Percentiles rank a stretch among this genome's conserved stretches.
Evolutionary conservation across 2,888 invertebrate genomes (phyloP).

Genomic region (Cecidostiba fungosa): DNA sequence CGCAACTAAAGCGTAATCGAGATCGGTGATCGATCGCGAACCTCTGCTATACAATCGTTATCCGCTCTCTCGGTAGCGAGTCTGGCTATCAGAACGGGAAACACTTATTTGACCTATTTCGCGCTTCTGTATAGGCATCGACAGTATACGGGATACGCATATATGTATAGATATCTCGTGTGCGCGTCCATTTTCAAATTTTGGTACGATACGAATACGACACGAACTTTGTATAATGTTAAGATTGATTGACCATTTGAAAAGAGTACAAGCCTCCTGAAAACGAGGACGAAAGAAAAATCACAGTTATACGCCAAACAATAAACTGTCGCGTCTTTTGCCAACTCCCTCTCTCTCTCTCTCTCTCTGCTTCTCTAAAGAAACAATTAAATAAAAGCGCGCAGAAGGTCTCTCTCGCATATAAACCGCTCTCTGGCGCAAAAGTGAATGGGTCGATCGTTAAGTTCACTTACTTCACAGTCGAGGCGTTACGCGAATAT

Average conservation of each 20-base stretch:
- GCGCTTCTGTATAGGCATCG: neutral
- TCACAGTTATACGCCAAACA: conserved; percentile 9
- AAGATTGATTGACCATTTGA: neutral
- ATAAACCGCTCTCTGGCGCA: conserved; percentile 8
- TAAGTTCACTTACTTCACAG: conserved; percentile 51
- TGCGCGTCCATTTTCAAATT: neutral
- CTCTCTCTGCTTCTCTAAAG: conserved; percentile 12
- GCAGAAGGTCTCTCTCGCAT: neutral
- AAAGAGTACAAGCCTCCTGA: neutral
- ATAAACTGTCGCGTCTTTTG: neutral
- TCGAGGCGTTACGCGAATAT: conserved; percentile 25
- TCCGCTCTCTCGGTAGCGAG: conserved; percentile 9
- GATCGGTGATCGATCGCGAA: conserved; percentile 55
- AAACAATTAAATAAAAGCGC: conserved; percentile 57
- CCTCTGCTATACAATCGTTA: conserved; percentile 45
- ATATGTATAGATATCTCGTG: neutral
- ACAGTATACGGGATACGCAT: no score
- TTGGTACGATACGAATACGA: no score
- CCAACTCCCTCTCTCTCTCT: conserved; percentile 8
- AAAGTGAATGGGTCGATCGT: conserved; percentile 58
- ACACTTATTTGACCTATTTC: conserved; percentile 56
- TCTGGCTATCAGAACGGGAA: conserved; percentile 52
- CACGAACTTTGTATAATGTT: no score
- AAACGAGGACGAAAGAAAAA: neutral
- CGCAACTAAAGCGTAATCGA: conserved; percentile 33